Evolutionary conservation across 2,113 vertebrate species (phyloP).

Genomic region (Scomber japonicus): DNA sequence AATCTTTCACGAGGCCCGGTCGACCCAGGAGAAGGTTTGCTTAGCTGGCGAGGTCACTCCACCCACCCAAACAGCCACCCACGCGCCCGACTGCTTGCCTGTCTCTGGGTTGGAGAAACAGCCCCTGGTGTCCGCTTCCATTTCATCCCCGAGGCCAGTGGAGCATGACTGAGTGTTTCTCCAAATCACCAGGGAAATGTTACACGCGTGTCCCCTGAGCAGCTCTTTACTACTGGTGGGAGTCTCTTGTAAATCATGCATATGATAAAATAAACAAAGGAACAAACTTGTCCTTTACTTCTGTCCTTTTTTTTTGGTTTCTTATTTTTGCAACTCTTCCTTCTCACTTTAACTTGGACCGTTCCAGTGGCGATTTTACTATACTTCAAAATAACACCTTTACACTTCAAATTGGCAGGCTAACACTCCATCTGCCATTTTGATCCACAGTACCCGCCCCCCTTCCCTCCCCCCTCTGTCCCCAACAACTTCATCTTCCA

Average conservation of each 20-base stretch:
- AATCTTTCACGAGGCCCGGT: constrained; percentile 63
- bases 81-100: not conserved
- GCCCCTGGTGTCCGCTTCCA: constrained; percentile 46
- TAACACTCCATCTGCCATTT: not conserved
- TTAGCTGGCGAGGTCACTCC: constrained; percentile 28
- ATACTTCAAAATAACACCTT: not conserved
- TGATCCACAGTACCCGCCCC: not conserved
- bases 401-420: not conserved
- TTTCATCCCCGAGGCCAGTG: constrained; percentile 61
- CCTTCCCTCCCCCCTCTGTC: not conserved
- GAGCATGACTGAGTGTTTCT: constrained; percentile 60
- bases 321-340: not conserved
- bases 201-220: constrained; percentile 22
- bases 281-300: not conserved
- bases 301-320: too few relatives aligned
- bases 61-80: constrained; percentile 48
- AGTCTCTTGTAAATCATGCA: constrained; percentile 51
- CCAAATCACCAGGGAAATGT: constrained; percentile 39
- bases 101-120: constrained; percentile 31
- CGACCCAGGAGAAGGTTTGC: constrained; percentile 15
- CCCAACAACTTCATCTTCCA: constrained; percentile 6
- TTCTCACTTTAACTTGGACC: not conserved
- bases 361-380: too few relatives aligned
- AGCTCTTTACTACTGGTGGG: constrained; percentile 10
- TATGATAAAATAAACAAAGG: constrained; percentile 9